phyloP scores from a whole-genome alignment of 2,888 invertebrate genomes.

The Parelbella ahira region DNA sequence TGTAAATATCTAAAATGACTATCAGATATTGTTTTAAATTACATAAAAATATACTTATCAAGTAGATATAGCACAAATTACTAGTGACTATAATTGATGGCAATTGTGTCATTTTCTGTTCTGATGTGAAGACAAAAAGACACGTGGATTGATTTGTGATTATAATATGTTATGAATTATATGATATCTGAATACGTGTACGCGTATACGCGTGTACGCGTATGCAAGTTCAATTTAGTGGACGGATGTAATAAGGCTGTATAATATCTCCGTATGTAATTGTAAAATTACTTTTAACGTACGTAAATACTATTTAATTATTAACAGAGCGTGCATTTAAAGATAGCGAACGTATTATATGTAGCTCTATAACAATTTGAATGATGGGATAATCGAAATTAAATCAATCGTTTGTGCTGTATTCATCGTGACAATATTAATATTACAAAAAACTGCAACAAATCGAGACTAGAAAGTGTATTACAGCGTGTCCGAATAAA shows the following conservation, averaged over 20 bases:
- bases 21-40: constrained; percentile 22
- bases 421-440: constrained; percentile 34
- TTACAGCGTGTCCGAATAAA: constrained; percentile 51
- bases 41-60: constrained; percentile 42
- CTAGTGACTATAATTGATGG: constrained; percentile 71
- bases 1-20: constrained; percentile 27
- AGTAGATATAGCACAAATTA: constrained; percentile 44
- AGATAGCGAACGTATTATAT: no score
- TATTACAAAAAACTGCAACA: constrained; percentile 54
- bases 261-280: no score
- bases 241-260: constrained; percentile 69
- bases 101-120: constrained; percentile 39
- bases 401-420: constrained; percentile 16
- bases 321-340: constrained; percentile 25
- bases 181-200: no score
- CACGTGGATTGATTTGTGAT: no score
- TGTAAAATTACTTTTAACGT: no score
- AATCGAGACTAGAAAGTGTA: constrained; percentile 77
- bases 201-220: no score
- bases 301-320: no score
- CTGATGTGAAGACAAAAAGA: constrained; percentile 2
- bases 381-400: no score
- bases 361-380: no score
- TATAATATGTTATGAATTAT: no score
- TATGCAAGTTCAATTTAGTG: constrained; percentile 38